Evolutionary conservation across 2,797 vertebrate species (phyloP).

Genomic region (Potorous gilbertii): DNA sequence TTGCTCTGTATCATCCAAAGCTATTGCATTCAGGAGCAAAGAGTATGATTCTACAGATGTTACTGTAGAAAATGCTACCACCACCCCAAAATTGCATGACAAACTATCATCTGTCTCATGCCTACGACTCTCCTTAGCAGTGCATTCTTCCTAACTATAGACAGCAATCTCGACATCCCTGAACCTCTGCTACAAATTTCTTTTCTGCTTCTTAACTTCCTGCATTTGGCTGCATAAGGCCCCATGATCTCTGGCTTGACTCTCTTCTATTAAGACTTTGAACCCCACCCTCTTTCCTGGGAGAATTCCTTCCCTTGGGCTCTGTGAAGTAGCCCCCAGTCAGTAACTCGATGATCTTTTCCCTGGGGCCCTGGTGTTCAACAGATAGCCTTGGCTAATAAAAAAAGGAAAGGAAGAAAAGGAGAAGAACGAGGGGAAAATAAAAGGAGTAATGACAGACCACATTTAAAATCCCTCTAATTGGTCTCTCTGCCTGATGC

Average conservation of each 20-base stretch:
- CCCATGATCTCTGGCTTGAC: not conserved
- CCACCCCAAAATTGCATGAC: not conserved
- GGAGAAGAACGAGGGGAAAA: not conserved
- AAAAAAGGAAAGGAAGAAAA: not conserved
- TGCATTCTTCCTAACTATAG: not conserved
- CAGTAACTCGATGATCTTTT: not conserved
- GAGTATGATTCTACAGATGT: not conserved
- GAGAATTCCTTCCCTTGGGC: not conserved
- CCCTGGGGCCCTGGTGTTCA: not conserved
- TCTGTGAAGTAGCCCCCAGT: not conserved
- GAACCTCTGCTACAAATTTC: constrained; percentile 22
- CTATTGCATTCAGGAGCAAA: not conserved
- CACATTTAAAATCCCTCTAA: not conserved
- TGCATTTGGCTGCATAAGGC: not conserved
- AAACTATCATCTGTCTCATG: not conserved
- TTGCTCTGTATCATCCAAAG: not conserved
- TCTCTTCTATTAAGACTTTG: not conserved
- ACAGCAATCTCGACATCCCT: not conserved
- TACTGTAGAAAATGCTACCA: not conserved
- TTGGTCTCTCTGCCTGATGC: not conserved
- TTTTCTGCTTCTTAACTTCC: not conserved
- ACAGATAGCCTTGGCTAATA: not conserved
- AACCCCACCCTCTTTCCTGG: not conserved
- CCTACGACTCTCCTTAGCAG: not conserved
- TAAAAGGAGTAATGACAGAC: not conserved